Conservation (phyloP, 2,888 invertebrate species). For the Archips crataeganus region DNA sequence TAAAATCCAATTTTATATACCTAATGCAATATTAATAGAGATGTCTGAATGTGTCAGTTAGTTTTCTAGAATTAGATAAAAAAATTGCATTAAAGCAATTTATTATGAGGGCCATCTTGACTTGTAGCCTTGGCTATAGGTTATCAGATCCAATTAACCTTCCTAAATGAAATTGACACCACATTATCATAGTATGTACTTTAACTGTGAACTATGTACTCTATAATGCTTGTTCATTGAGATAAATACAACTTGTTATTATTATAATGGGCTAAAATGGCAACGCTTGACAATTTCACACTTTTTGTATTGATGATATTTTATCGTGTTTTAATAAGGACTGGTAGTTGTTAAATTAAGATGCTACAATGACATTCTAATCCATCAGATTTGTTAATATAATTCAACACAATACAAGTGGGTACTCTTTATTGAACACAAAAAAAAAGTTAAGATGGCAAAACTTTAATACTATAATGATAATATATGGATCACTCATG, state of each 20-base stretch:
- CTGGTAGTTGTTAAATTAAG: no score
- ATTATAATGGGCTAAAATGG: background rate
- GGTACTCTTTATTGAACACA: no score
- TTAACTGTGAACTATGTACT: background rate
- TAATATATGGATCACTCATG: no score
- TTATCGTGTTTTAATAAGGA: background rate
- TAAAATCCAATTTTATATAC: background rate
- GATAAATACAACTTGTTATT: background rate
- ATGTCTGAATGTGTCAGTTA: background rate
- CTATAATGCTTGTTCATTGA: background rate
- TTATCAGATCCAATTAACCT: slow-evolving; percentile 32
- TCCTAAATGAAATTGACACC: slow-evolving; percentile 26
- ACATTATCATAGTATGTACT: background rate
- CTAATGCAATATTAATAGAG: background rate
- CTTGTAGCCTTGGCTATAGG: slow-evolving; percentile 1
- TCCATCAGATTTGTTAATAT: no score
- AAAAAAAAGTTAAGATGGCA: no score
- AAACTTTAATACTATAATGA: no score
- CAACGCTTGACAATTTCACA: background rate
- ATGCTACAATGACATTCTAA: no score
- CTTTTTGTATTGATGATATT: background rate
- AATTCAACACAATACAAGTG: no score
- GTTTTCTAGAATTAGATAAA: background rate
- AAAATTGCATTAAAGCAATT: background rate
- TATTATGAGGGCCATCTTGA: background rate